Percentiles rank a stretch among this genome's conserved stretches.
Conservation (phyloP, 2,113 vertebrate species). For the Okapia johnstoni region DNA sequence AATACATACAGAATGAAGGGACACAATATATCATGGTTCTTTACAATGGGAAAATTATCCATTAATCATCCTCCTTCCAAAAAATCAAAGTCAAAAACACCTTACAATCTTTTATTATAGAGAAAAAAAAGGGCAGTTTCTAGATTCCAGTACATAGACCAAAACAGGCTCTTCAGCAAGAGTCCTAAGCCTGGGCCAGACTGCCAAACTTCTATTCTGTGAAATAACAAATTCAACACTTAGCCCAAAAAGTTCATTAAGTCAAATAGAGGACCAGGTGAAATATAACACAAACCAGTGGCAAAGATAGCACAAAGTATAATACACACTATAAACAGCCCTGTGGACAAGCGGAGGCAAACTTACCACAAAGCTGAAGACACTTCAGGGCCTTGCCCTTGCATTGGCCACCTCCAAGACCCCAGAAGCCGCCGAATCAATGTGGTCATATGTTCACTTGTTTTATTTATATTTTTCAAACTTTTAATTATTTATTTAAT, state of each 20-base stretch:
- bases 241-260: neutral
- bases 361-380: neutral
- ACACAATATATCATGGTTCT: neutral
- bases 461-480: neutral
- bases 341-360: neutral
- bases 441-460: neutral
- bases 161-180: neutral
- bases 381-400: neutral
- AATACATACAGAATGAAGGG: neutral
- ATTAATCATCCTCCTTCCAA: neutral
- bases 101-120: neutral
- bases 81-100: neutral
- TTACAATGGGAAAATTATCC: neutral
- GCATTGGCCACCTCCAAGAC: neutral
- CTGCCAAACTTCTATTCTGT: neutral
- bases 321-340: neutral
- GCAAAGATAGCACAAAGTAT: neutral
- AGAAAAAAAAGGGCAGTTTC: neutral
- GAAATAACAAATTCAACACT: neutral
- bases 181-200: neutral
- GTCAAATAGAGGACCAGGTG: neutral
- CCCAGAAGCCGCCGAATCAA: neutral
- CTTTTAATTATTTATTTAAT: neutral
- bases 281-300: neutral
- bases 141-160: neutral